Conservation (phyloP, 2,113 vertebrate species). For the Forbesichthys agassizii region DNA sequence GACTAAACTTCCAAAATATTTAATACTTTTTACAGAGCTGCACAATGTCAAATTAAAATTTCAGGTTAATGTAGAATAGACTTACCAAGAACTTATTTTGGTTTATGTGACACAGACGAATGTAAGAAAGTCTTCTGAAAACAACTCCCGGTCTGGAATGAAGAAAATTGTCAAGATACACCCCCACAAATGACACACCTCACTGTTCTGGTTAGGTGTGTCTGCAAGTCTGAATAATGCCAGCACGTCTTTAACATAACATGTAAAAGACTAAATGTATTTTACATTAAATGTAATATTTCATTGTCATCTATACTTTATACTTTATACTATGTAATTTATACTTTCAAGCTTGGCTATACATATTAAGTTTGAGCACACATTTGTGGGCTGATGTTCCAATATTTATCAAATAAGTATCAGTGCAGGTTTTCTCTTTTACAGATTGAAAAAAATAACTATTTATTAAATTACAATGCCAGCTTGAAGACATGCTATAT, state of each 20-base stretch:
- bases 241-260: background rate
- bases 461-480: slow-evolving; percentile 5
- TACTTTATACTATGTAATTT: too few relatives aligned
- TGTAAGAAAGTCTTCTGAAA: slow-evolving; percentile 35
- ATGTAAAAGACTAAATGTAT: background rate
- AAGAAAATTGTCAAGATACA: slow-evolving; percentile 26
- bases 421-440: background rate
- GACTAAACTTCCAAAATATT: background rate
- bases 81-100: slow-evolving; percentile 25
- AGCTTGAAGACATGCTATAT: slow-evolving; percentile 1
- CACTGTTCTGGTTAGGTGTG: background rate
- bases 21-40: too few relatives aligned
- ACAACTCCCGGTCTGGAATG: slow-evolving; percentile 4
- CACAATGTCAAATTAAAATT: background rate
- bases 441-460: background rate
- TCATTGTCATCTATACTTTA: too few relatives aligned
- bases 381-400: background rate
- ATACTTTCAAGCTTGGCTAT: background rate
- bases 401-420: background rate
- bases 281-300: too few relatives aligned
- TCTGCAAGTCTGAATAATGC: background rate
- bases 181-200: slow-evolving; percentile 35
- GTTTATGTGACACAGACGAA: slow-evolving; percentile 18
- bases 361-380: background rate
- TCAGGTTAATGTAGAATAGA: accelerated